These are phyloP conservation scores for Zenarchopterus dispar DNA, from an alignment of 2,797 vertebrate species.

Conservation along the genomic window DNA sequence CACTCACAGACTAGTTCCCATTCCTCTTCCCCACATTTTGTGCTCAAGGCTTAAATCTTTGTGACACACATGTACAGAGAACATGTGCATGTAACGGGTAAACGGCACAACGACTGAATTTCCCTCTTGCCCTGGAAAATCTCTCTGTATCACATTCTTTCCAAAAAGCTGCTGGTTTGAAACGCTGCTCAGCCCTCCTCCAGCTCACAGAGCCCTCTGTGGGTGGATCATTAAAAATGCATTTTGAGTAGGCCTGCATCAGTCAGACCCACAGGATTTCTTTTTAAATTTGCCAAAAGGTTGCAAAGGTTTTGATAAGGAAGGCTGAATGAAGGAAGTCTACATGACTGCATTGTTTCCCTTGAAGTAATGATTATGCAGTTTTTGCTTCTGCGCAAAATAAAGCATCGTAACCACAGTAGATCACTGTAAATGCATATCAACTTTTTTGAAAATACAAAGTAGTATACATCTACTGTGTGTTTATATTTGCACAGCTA, in stretches of 20 bases:
- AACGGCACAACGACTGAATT: constrained; percentile 3
- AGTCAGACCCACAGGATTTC: constrained; percentile 12
- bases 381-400: background rate
- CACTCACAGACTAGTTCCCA: too few species aligned
- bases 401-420: too few species aligned
- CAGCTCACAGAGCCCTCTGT: constrained; percentile 18
- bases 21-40: background rate
- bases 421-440: background rate
- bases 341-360: background rate
- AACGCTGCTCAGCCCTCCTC: constrained; percentile 39
- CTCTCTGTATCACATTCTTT: constrained; percentile 17
- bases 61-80: background rate
- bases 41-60: background rate
- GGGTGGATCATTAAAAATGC: constrained; percentile 43
- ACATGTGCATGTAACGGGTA: background rate
- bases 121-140: background rate
- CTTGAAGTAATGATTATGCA: background rate
- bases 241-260: constrained; percentile 33
- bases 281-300: constrained; percentile 20
- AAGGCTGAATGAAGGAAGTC: background rate
- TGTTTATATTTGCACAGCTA: background rate
- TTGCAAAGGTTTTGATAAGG: constrained; percentile 5
- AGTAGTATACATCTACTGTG: background rate
- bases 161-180: constrained; percentile 26
- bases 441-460: background rate